Percentiles rank a stretch among this genome's conserved stretches.
Conservation (phyloP, 2,888 invertebrate species). For the Acanthosepion lycidas region DNA sequence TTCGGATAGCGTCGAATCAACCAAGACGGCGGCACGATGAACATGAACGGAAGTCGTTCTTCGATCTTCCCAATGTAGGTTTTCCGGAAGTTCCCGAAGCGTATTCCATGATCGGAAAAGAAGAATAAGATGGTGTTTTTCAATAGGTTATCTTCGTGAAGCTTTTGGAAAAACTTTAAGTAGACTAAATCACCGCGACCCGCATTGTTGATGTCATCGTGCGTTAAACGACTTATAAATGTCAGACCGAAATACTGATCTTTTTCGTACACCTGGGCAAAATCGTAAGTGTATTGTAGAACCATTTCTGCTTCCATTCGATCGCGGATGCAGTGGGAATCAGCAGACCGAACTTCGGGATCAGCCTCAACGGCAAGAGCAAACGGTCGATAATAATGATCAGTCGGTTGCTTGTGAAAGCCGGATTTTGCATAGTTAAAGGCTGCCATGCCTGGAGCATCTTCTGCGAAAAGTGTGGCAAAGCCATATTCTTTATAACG, state of each 20-base stretch:
- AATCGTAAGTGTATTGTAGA: constrained; percentile 78
- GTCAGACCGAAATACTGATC: constrained; percentile 86
- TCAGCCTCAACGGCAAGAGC: constrained; percentile 78
- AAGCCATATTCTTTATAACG: constrained; percentile 84
- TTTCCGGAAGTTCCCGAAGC: constrained; percentile 87
- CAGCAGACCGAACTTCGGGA: constrained; percentile 62
- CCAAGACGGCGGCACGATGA: constrained; percentile 83
- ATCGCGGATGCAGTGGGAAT: constrained; percentile 81
- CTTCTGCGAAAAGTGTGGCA: constrained; percentile 88
- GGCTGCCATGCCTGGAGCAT: constrained; percentile 84
- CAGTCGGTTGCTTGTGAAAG: constrained; percentile 86
- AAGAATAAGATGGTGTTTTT: constrained; percentile 67
- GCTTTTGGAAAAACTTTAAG: constrained; percentile 78
- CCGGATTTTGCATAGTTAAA: constrained; percentile 86
- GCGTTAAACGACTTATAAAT: constrained; percentile 88
- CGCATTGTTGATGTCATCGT: constrained; percentile 88
- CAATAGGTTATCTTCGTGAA: constrained; percentile 69
- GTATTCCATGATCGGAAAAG: constrained; percentile 91
- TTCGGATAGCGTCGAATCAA: constrained; percentile 80
- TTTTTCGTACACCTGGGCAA: constrained; percentile 79
- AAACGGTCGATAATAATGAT: constrained; percentile 87
- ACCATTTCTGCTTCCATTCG: constrained; percentile 83
- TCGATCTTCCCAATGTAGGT: constrained; percentile 87
- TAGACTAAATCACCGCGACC: constrained; percentile 83
- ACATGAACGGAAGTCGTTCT: constrained; percentile 88